Percentiles rank a stretch among this genome's conserved stretches.
phyloP scores from a whole-genome alignment of 2,113 vertebrate genomes.

The Entosphenus tridentatus region DNA sequence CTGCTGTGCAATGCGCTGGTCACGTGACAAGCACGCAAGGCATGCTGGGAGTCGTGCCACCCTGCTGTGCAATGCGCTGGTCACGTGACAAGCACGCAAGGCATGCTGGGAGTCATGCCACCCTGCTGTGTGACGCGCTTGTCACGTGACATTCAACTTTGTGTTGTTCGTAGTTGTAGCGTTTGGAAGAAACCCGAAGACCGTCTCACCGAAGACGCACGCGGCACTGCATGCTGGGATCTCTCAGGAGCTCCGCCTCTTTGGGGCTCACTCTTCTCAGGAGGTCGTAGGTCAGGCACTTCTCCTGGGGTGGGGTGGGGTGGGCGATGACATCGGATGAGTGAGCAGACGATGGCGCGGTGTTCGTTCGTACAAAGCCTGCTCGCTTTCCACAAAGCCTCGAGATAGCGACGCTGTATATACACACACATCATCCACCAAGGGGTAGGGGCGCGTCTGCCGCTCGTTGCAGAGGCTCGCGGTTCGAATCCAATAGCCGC shows the following conservation, averaged over 20 bases:
- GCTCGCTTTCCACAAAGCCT: too few relatives aligned
- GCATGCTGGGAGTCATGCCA: background rate
- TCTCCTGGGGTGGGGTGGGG: slow-evolving; percentile 16
- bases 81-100: background rate
- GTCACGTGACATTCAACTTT: background rate
- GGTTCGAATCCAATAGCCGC: too few relatives aligned
- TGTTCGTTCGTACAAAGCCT: too few relatives aligned
- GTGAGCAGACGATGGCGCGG: too few relatives aligned
- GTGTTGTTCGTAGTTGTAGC: background rate
- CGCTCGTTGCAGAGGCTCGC: too few relatives aligned
- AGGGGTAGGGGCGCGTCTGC: too few relatives aligned
- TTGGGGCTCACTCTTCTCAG: slow-evolving; percentile 24
- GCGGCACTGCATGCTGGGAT: slow-evolving; percentile 24
- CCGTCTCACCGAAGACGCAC: slow-evolving; percentile 25
- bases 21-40: background rate
- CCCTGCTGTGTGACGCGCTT: too few relatives aligned
- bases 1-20: background rate
- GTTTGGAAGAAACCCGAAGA: background rate
- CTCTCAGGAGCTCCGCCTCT: slow-evolving; percentile 26
- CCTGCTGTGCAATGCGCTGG: background rate
- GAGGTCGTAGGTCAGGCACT: slow-evolving; percentile 18
- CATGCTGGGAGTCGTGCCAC: background rate
- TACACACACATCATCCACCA: too few relatives aligned
- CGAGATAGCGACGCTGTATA: too few relatives aligned
- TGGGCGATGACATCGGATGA: too few relatives aligned